phyloP scores from a whole-genome alignment of 1,140 invertebrate genomes.

The Lanistes nyassanus region DNA sequence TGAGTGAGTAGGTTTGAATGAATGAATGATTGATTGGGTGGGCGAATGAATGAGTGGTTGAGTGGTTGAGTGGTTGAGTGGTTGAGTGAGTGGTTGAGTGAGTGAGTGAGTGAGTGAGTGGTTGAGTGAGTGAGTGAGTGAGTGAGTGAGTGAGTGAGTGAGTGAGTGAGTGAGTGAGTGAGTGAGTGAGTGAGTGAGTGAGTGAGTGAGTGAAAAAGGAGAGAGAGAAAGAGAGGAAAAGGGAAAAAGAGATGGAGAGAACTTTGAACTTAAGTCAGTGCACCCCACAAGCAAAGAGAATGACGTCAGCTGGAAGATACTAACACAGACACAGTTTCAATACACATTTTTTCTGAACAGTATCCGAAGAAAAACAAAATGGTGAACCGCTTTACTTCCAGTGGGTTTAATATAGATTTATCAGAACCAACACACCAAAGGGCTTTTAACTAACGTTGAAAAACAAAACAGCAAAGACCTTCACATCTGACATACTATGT shows the following conservation, averaged over 20 bases:
- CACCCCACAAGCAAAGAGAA: too few species aligned
- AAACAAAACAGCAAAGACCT: too few species aligned
- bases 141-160: background rate
- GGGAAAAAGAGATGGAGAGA: background rate
- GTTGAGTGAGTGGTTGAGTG: too few species aligned
- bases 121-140: too few species aligned
- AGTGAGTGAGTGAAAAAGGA: too few species aligned
- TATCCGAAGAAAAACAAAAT: background rate
- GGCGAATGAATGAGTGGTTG: background rate
- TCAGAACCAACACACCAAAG: too few species aligned
- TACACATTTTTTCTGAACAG: background rate
- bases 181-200: background rate
- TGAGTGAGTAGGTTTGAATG: conserved; percentile 1
- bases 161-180: background rate
- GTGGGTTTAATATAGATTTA: too few species aligned
- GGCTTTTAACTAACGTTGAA: too few species aligned
- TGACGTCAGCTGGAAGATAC: background rate
- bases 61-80: too few species aligned
- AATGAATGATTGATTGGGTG: conserved; percentile 1
- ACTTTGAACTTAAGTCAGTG: background rate
- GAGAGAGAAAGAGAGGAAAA: background rate
- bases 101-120: too few species aligned
- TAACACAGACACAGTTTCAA: background rate
- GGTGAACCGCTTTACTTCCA: background rate
- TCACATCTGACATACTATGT: too few species aligned